These are phyloP conservation scores for Harpagifer antarcticus DNA, from an alignment of 2,797 vertebrate species.

Conservation along the genomic window DNA sequence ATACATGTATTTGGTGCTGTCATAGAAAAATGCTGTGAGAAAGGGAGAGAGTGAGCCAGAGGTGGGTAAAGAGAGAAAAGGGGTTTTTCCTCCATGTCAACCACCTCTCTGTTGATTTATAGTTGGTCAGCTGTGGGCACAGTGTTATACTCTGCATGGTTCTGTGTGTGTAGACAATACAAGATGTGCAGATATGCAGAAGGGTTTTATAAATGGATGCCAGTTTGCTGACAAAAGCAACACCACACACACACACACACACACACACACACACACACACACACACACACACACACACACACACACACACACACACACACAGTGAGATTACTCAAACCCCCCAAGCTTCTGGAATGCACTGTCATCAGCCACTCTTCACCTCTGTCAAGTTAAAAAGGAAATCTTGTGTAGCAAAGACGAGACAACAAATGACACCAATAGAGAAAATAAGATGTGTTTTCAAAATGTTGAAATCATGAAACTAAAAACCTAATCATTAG, in stretches of 20 bases:
- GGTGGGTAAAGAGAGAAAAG: conserved; percentile 36
- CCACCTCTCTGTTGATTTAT: conserved; percentile 57
- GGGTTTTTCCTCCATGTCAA: conserved; percentile 59
- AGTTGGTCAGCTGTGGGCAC: conserved; percentile 62
- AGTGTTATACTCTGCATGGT: conserved; percentile 3
- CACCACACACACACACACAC: conserved; percentile 7
- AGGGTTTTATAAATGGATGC: conserved; percentile 26
- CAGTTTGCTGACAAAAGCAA: conserved; percentile 36
- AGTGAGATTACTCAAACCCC: conserved; percentile 21
- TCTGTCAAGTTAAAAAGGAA: conserved; percentile 40
- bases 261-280: conserved; percentile 3
- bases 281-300: background rate
- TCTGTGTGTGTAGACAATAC: conserved; percentile 16
- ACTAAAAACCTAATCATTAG: background rate
- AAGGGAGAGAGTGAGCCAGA: conserved; percentile 46
- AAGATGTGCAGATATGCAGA: conserved; percentile 18
- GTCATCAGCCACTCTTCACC: conserved; percentile 50
- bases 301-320: background rate
- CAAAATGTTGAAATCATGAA: background rate
- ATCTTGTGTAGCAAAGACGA: conserved; percentile 1
- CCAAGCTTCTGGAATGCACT: conserved; percentile 47
- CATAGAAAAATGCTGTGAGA: conserved; percentile 60
- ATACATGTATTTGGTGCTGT: conserved; percentile 62
- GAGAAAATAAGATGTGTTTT: background rate
- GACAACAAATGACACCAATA: background rate